Percentiles rank a stretch among this genome's conserved stretches.
phyloP scores from a whole-genome alignment of 1,140 invertebrate genomes.

The Bursaphelenchus mucronatus region DNA sequence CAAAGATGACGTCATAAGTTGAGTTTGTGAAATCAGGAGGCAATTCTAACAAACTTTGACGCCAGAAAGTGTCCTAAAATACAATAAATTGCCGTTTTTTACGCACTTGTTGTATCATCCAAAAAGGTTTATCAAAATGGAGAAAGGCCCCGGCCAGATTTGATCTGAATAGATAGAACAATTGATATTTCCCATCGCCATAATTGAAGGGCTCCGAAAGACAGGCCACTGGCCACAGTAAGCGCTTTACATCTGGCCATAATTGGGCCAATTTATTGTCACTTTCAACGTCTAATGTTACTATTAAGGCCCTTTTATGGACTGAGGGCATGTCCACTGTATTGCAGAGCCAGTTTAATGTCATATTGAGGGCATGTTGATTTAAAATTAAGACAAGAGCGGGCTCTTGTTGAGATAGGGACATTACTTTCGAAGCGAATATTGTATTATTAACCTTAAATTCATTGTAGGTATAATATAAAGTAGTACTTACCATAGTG shows the following conservation, averaged over 20 bases:
- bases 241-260: constrained; percentile 49
- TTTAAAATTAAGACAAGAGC: constrained; percentile 52
- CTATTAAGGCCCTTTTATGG: constrained; percentile 47
- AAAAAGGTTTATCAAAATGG: constrained; percentile 45
- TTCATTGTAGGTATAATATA: not conserved
- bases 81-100: constrained; percentile 14
- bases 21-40: constrained; percentile 27
- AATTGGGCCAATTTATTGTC: constrained; percentile 24
- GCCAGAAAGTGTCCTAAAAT: constrained; percentile 48
- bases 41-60: constrained; percentile 45
- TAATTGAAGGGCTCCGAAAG: constrained; percentile 55
- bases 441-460: constrained; percentile 33
- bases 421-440: constrained; percentile 12
- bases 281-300: constrained; percentile 49
- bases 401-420: constrained; percentile 28
- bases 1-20: constrained; percentile 34
- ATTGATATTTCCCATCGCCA: constrained; percentile 55
- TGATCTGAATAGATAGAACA: constrained; percentile 53
- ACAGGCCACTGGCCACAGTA: constrained; percentile 53
- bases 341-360: constrained; percentile 57
- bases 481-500: constrained; percentile 20
- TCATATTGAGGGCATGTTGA: constrained; percentile 58
- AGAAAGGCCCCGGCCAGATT: constrained; percentile 52
- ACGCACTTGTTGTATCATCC: constrained; percentile 58
- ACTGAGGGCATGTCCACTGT: constrained; percentile 45